Conservation (phyloP, 2,888 invertebrate genomes). For the Heliconius cydno region DNA sequence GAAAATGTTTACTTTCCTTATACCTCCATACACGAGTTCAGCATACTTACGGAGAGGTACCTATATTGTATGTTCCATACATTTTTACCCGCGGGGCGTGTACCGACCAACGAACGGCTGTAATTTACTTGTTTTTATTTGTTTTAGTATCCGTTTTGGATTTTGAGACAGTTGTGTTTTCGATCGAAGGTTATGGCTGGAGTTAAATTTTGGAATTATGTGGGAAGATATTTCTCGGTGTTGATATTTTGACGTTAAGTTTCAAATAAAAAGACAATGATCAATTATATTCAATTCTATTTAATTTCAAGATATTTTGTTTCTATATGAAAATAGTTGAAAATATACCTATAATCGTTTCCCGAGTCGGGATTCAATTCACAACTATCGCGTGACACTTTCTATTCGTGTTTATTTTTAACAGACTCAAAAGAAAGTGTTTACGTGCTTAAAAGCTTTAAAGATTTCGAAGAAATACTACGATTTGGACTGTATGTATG, state of each 20-base stretch:
- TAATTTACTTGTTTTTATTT: constrained; percentile 20
- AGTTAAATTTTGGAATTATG: no score
- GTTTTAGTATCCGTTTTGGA: not conserved
- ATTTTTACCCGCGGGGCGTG: not conserved
- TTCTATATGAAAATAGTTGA: no score
- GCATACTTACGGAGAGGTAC: no score
- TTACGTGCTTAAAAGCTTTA: constrained; percentile 10
- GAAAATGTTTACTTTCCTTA: not conserved
- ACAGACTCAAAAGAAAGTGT: not conserved
- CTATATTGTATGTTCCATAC: constrained; percentile 3
- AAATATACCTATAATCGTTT: no score
- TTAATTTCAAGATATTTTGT: no score
- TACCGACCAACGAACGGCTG: not conserved
- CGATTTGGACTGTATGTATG: not conserved
- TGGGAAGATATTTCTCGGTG: no score
- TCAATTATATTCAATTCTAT: no score
- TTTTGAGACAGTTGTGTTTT: constrained; percentile 2
- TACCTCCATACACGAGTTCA: not conserved
- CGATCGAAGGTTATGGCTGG: not conserved
- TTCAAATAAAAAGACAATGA: no score
- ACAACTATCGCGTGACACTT: not conserved
- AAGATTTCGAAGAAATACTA: not conserved
- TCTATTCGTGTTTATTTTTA: not conserved
- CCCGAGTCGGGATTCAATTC: no score
- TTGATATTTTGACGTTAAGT: no score